Evolutionary conservation across 2,113 vertebrate species (phyloP).

Genomic region (Ictidomys tridecemlineatus): DNA sequence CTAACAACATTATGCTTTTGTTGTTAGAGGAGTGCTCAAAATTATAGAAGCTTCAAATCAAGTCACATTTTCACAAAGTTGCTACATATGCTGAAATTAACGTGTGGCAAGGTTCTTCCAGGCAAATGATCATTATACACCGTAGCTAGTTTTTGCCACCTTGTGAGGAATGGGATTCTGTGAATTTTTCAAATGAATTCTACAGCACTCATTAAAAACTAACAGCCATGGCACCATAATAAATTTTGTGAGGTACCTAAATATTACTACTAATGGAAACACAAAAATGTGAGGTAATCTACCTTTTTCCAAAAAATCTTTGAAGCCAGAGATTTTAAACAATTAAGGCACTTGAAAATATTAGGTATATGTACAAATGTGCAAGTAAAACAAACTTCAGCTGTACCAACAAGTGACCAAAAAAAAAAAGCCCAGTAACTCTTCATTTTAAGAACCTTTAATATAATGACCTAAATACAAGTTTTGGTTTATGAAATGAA

Average conservation of each 20-base stretch:
- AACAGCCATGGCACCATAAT: slow-evolving; percentile 77
- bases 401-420: slow-evolving; percentile 75
- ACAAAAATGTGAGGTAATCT: slow-evolving; percentile 83
- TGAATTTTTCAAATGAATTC: slow-evolving; percentile 59
- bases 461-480: slow-evolving; percentile 68
- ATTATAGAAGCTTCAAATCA: slow-evolving; percentile 40
- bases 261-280: slow-evolving; percentile 83
- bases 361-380: slow-evolving; percentile 75
- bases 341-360: slow-evolving; percentile 90
- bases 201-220: slow-evolving; percentile 71
- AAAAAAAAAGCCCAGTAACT: not conserved
- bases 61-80: slow-evolving; percentile 55
- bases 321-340: slow-evolving; percentile 86
- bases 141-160: slow-evolving; percentile 51
- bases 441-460: slow-evolving; percentile 77
- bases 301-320: slow-evolving; percentile 78
- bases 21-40: slow-evolving; percentile 46
- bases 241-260: slow-evolving; percentile 82
- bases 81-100: slow-evolving; percentile 38
- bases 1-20: not conserved
- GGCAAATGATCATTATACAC: not conserved
- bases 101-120: slow-evolving; percentile 11
- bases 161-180: slow-evolving; percentile 56
- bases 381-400: slow-evolving; percentile 79
- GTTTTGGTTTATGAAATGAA: slow-evolving; percentile 72